These are phyloP conservation scores for Albula goreensis DNA, from an alignment of 2,113 vertebrate genomes.

Conservation along the genomic window DNA sequence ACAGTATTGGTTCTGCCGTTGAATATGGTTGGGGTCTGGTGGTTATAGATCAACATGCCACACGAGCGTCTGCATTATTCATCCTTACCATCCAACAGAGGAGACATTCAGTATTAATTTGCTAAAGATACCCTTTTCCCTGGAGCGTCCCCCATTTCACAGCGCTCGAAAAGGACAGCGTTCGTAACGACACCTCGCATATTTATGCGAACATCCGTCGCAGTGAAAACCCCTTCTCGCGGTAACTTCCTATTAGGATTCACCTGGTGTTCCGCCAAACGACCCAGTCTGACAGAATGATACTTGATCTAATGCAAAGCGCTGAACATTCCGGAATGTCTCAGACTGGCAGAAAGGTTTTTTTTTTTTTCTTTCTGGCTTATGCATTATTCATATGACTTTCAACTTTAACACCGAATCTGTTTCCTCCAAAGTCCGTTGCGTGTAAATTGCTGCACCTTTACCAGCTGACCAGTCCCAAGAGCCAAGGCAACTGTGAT, in stretches of 20 bases:
- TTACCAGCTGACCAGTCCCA: not conserved
- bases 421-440: conserved; percentile 46
- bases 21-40: no score
- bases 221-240: conserved; percentile 17
- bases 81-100: not conserved
- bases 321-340: conserved; percentile 59
- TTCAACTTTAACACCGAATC: conserved; percentile 55
- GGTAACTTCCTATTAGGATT: conserved; percentile 56
- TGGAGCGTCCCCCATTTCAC: not conserved
- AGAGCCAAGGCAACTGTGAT: conserved; percentile 6
- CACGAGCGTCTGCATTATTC: not conserved
- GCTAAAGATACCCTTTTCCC: not conserved
- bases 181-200: not conserved
- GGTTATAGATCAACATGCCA: not conserved
- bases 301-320: conserved; percentile 66
- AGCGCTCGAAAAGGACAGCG: not conserved
- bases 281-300: conserved; percentile 56
- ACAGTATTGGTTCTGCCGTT: not conserved
- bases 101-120: not conserved
- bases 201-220: not conserved
- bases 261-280: conserved; percentile 49
- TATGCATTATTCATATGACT: conserved; percentile 69
- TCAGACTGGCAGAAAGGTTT: not conserved
- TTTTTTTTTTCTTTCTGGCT: not conserved
- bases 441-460: not conserved